Evolutionary conservation across 1,140 invertebrate genomes (phyloP), one percentile per base, ranked within the genome.

Genomic region (Microplitis demolitor): DNA sequence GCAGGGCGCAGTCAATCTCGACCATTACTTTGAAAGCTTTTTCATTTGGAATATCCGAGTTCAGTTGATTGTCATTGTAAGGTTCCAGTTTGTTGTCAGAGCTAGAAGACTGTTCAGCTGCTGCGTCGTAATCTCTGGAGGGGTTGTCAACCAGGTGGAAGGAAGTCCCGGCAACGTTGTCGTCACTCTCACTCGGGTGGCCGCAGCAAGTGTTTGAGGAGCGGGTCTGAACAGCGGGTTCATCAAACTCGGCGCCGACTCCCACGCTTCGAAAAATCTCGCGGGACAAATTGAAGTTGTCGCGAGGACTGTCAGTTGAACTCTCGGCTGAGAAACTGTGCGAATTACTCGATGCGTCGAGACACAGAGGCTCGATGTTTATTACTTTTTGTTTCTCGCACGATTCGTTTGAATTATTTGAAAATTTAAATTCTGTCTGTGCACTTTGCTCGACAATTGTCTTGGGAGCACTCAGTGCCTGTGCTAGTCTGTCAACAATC

Each of bases 1-100:
- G 88, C 34, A 90, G 81, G 13, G 90, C 90, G 69, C 87, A 87
- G 50, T 90, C 87, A 60, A 91, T 89, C 39, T 87, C 83, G 13
- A 91, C 79, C n/a, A 85, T 79, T 39, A 87, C 88, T 79, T 84
- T 86, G 63, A 87, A 88, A 34, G 77, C 78, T 16, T 72, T 73
- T 62, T 71, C 61, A 31, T 69, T 72, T 37, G 75, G 16, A 56
- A 31, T 33, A 11, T 58, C 33, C 4, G 11, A 64, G 39, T 70
- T 53, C 16, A 39, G 14, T 33, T n/a, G 51, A 54, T 54, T 54
- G 24, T 24, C 24, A 24, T 24, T 24, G 24, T 24, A 24, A 24
- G 24, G 24, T 24, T 24, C 24, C 24, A 24, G 24, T 24, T 24
- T 24, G 24, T 45, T 24, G 4, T 56, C 53, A 0, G 14, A 56